A percentile compares a stretch with the other conserved stretches of the same genome.
phyloP scores from a whole-genome alignment of 2,797 vertebrate species.

The Hipposideros larvatus region DNA sequence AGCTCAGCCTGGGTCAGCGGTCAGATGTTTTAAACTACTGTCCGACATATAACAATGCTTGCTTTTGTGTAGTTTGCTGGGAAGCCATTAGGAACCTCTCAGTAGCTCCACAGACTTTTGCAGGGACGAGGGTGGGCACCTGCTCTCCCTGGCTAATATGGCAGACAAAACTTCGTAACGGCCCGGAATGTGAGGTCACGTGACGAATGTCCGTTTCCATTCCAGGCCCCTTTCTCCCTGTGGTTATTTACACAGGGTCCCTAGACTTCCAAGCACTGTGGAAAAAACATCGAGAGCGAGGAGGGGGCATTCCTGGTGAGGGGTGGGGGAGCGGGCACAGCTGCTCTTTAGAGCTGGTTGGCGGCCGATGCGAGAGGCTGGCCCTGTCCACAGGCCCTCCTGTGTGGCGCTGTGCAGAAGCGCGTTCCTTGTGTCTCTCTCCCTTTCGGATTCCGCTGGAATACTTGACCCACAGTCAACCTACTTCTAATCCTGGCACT shows the following conservation, averaged over 20 bases:
- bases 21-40: background rate
- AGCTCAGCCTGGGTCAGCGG: background rate
- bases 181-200: accelerated
- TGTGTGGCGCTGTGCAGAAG: background rate
- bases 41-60: background rate
- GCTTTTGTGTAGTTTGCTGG: background rate
- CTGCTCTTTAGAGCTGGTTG: background rate
- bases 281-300: accelerated
- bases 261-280: background rate
- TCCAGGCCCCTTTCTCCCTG: background rate
- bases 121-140: background rate
- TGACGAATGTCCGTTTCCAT: background rate
- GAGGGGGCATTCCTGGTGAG: background rate
- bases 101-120: background rate
- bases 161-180: background rate
- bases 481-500: slow-evolving; percentile 80
- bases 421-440: slow-evolving; percentile 34
- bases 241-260: background rate
- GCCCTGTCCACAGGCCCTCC: background rate
- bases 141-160: background rate
- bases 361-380: background rate
- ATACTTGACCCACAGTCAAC: slow-evolving; percentile 81
- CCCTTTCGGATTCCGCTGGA: slow-evolving; percentile 56
- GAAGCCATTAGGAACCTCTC: background rate
- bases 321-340: too few species aligned